Percentiles rank a stretch among this genome's conserved stretches.
phyloP scores from a whole-genome alignment of 1,140 invertebrate genomes.

The Zaprionus vittiger region DNA sequence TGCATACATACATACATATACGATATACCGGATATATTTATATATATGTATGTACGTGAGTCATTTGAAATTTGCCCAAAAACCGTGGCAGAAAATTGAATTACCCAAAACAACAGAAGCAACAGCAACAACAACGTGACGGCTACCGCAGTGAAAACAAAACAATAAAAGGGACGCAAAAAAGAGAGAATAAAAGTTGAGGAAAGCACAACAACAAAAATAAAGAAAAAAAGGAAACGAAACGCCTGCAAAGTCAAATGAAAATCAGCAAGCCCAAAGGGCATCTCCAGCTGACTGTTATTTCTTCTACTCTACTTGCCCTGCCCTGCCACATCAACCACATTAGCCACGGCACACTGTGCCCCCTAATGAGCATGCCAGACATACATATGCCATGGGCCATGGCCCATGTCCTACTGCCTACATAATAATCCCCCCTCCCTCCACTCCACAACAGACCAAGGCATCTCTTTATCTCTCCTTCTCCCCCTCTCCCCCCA shows the following conservation, averaged over 20 bases:
- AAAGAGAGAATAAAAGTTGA: constrained; percentile 66
- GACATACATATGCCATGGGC: constrained; percentile 77
- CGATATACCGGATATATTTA: not conserved
- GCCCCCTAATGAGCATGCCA: constrained; percentile 78
- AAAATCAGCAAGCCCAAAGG: constrained; percentile 61
- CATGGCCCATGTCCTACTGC: constrained; percentile 39
- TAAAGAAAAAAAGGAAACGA: not conserved
- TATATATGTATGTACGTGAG: constrained; percentile 40
- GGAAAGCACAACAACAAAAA: constrained; percentile 8
- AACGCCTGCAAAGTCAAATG: constrained; percentile 72
- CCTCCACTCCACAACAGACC: constrained; percentile 15
- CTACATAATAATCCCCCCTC: constrained; percentile 31
- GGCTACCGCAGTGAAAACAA: constrained; percentile 75
- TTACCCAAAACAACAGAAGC: constrained; percentile 56
- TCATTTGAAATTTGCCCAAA: constrained; percentile 74
- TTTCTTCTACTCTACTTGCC: constrained; percentile 13
- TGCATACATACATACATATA: not conserved
- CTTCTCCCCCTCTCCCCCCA: not conserved
- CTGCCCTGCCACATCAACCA: constrained; percentile 73
- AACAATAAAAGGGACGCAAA: constrained; percentile 67
- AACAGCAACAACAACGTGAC: constrained; percentile 41
- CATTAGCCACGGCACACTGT: constrained; percentile 78
- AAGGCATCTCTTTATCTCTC: constrained; percentile 3
- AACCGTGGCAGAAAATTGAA: constrained; percentile 81
- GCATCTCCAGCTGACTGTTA: constrained; percentile 19